A percentile compares a stretch with the other conserved stretches of the same genome.
phyloP scores from a whole-genome alignment of 1,140 invertebrate species.

The Dendroctonus ponderosae region DNA sequence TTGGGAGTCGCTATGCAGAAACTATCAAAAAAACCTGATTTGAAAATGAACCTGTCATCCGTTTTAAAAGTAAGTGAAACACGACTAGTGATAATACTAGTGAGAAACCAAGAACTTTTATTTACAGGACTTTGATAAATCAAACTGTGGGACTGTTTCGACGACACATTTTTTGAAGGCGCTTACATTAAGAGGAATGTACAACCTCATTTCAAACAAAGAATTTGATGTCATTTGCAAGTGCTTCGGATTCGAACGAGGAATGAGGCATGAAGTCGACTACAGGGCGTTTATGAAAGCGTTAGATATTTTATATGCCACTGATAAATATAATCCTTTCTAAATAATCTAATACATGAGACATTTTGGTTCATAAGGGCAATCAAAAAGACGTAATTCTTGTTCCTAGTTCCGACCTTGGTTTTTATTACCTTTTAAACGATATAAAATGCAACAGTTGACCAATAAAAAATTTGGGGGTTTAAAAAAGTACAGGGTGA shows the following conservation, averaged over 20 bases:
- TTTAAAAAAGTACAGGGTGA: too few relatives aligned
- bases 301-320: constrained; percentile 55
- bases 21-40: constrained; percentile 60
- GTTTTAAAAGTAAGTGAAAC: constrained; percentile 52
- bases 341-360: constrained; percentile 34
- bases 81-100: neutral
- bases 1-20: constrained; percentile 62
- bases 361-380: too few relatives aligned
- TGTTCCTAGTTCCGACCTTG: too few relatives aligned
- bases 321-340: constrained; percentile 50
- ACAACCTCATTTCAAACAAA: constrained; percentile 57
- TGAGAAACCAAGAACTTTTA: neutral
- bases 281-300: constrained; percentile 61
- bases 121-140: constrained; percentile 63
- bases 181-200: constrained; percentile 60
- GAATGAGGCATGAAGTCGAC: constrained; percentile 60
- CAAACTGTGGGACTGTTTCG: constrained; percentile 62
- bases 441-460: too few relatives aligned
- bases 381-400: too few relatives aligned
- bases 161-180: constrained; percentile 60
- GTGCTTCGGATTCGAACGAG: constrained; percentile 63
- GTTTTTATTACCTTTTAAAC: too few relatives aligned
- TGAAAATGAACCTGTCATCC: constrained; percentile 62
- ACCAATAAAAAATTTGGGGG: too few relatives aligned
- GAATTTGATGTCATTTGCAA: constrained; percentile 66